Percentiles rank a stretch among this genome's conserved stretches.
Conservation (phyloP, 2,888 invertebrate genomes). For the Caenorhabditis wallacei region DNA sequence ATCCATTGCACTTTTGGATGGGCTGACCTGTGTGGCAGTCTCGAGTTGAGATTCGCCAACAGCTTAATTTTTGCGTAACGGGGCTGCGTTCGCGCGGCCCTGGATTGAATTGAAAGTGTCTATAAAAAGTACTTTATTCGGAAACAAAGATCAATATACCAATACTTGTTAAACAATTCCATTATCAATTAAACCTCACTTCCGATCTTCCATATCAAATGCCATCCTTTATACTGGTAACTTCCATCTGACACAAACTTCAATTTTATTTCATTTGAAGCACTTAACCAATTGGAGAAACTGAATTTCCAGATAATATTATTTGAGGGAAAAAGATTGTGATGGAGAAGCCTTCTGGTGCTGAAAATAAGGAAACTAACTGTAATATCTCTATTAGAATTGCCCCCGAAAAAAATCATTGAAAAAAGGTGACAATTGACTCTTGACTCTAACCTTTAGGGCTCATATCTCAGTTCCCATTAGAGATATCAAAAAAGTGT, state of each 20-base stretch:
- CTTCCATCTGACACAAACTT: slow-evolving; percentile 54
- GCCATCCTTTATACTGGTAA: slow-evolving; percentile 50
- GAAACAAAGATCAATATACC: background rate
- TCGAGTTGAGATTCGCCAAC: slow-evolving; percentile 86
- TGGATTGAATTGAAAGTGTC: slow-evolving; percentile 37
- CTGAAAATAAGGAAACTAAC: no score
- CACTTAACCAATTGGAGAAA: slow-evolving; percentile 36
- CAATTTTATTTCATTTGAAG: slow-evolving; percentile 11
- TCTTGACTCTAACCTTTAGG: no score
- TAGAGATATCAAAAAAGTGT: no score
- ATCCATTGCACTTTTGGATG: slow-evolving; percentile 88
- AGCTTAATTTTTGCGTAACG: slow-evolving; percentile 80
- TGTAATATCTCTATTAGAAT: no score
- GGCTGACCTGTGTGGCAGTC: slow-evolving; percentile 89
- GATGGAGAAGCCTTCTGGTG: slow-evolving; percentile 21
- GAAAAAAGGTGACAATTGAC: no score
- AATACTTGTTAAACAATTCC: background rate
- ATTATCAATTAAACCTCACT: slow-evolving; percentile 3
- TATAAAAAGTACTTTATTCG: no score
- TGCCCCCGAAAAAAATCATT: no score
- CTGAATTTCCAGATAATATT: slow-evolving; percentile 26
- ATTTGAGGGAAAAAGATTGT: slow-evolving; percentile 36
- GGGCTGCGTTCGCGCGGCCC: slow-evolving; percentile 83
- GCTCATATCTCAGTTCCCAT: no score
- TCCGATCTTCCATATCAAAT: slow-evolving; percentile 37